These are phyloP conservation scores for Chelon auratus DNA, from an alignment of 2,797 vertebrate genomes.

Conservation along the genomic window DNA sequence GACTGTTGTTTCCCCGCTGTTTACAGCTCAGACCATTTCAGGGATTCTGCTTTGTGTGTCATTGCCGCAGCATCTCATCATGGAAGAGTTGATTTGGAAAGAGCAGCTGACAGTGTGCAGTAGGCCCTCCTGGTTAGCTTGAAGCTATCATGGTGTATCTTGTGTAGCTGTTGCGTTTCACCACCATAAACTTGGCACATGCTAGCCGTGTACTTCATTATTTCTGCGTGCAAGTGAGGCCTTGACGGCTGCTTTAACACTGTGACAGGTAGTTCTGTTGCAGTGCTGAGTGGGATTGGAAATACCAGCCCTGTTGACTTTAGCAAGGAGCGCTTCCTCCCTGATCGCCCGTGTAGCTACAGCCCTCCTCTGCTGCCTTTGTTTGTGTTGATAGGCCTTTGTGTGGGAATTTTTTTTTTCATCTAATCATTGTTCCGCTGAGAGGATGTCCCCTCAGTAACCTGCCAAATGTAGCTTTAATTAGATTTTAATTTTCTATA, in stretches of 20 bases:
- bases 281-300: slow-evolving; percentile 41
- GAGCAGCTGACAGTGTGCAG: not conserved
- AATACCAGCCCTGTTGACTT: slow-evolving; percentile 64
- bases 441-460: not conserved
- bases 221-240: not conserved
- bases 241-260: slow-evolving; percentile 8
- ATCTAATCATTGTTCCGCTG: not conserved
- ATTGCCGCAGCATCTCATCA: slow-evolving; percentile 7
- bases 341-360: slow-evolving; percentile 34
- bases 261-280: slow-evolving; percentile 17
- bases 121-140: not conserved
- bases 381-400: slow-evolving; percentile 30
- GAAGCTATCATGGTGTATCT: not conserved
- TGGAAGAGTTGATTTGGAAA: not conserved
- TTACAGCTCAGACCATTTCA: slow-evolving; percentile 28
- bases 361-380: slow-evolving; percentile 27
- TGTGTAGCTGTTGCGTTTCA: not conserved
- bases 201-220: not conserved
- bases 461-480: not conserved
- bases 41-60: slow-evolving; percentile 17
- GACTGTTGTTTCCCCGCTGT: slow-evolving; percentile 18
- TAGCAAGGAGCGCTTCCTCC: slow-evolving; percentile 55
- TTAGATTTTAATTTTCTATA: not conserved
- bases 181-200: not conserved
- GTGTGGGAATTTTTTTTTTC: slow-evolving; percentile 9